phyloP scores from a whole-genome alignment of 2,797 vertebrate genomes.

The Discoglossus pictus region DNA sequence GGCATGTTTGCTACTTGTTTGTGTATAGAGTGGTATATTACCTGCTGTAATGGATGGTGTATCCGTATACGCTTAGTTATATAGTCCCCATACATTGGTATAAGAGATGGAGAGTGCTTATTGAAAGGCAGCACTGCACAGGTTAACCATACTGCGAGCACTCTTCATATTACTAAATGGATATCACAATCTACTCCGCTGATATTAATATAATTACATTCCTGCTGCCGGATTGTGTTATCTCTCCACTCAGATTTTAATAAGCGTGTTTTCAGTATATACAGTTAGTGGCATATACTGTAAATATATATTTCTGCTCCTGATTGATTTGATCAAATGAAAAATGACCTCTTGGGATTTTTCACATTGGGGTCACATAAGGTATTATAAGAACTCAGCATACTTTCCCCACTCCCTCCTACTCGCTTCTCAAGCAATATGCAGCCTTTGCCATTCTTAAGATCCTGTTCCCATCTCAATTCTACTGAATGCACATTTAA shows the following conservation, averaged over 20 bases:
- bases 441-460: slow-evolving; percentile 1
- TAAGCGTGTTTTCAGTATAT: slow-evolving; percentile 39
- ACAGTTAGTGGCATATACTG: slow-evolving; percentile 32
- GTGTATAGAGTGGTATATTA: no score
- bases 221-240: slow-evolving; percentile 25
- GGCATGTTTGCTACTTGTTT: no score
- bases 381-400: slow-evolving; percentile 7
- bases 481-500: slow-evolving; percentile 12
- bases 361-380: slow-evolving; percentile 26
- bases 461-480: slow-evolving; percentile 8
- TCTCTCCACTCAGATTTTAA: slow-evolving; percentile 22
- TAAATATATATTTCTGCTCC: slow-evolving; percentile 32
- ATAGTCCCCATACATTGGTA: no score
- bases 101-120: no score
- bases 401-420: background rate
- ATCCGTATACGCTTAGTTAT: no score
- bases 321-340: slow-evolving; percentile 21
- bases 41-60: no score
- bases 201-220: slow-evolving; percentile 32
- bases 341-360: background rate
- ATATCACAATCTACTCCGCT: slow-evolving; percentile 15
- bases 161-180: slow-evolving; percentile 11
- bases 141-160: slow-evolving; percentile 13
- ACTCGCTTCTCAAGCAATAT: slow-evolving; percentile 3
- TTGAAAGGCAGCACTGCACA: background rate